Conservation (phyloP, 1,140 invertebrate genomes). For the Hestina assimilis region DNA sequence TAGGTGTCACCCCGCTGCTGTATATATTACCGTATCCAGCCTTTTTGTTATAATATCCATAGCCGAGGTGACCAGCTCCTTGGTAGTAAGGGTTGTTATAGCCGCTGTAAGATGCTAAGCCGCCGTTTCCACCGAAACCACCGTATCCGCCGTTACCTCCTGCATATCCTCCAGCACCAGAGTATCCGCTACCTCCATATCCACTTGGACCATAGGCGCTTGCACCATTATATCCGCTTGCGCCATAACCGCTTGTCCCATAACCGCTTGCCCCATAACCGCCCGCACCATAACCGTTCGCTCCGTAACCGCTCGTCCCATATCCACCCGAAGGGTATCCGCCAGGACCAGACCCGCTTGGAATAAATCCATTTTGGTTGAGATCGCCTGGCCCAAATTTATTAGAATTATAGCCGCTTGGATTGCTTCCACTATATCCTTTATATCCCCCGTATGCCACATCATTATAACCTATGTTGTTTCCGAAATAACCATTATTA, state of each 20-base stretch:
- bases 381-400: slow-evolving; percentile 22
- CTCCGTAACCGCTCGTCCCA: slow-evolving; percentile 2
- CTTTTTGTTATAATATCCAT: slow-evolving; percentile 60
- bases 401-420: slow-evolving; percentile 22
- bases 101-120: slow-evolving; percentile 60
- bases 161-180: background rate
- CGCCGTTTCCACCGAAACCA: slow-evolving; percentile 61
- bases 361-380: slow-evolving; percentile 35
- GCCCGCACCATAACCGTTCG: background rate
- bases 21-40: slow-evolving; percentile 59
- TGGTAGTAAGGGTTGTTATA: slow-evolving; percentile 62
- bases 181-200: background rate
- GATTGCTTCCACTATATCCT: slow-evolving; percentile 25
- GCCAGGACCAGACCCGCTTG: slow-evolving; percentile 42
- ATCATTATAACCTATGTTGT: slow-evolving; percentile 27
- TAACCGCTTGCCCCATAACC: slow-evolving; percentile 6
- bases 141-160: slow-evolving; percentile 55
- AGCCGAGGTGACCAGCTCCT: slow-evolving; percentile 58
- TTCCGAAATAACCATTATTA: slow-evolving; percentile 16
- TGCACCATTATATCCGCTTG: background rate
- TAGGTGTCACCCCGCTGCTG: slow-evolving; percentile 58
- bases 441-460: slow-evolving; percentile 31
- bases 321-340: slow-evolving; percentile 36
- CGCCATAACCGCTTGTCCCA: background rate
- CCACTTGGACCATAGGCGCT: background rate